phyloP scores from a whole-genome alignment of 2,113 vertebrate genomes.

The Turnix velox region DNA sequence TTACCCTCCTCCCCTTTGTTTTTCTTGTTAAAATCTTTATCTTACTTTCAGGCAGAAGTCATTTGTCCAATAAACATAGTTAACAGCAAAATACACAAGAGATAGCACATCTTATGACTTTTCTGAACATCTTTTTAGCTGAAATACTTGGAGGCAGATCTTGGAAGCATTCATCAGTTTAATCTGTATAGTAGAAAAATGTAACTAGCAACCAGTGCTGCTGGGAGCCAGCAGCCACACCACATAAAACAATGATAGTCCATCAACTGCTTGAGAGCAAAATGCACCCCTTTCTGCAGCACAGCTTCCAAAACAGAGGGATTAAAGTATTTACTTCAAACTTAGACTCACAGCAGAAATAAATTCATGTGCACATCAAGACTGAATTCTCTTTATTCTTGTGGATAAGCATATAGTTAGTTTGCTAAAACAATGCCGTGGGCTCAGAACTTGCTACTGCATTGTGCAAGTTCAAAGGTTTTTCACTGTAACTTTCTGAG shows the following conservation, averaged over 20 bases:
- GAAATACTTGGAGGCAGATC: background rate
- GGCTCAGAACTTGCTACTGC: background rate
- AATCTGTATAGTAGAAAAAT: background rate
- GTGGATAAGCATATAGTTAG: background rate
- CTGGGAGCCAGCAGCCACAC: background rate
- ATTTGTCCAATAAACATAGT: background rate
- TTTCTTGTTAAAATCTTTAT: background rate
- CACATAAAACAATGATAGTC: background rate
- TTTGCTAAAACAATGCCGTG: background rate
- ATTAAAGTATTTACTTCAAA: slow-evolving; percentile 7
- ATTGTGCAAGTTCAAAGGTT: background rate
- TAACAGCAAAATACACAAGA: background rate
- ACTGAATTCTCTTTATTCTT: background rate
- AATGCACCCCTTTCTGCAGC: background rate
- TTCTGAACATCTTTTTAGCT: background rate
- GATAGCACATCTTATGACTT: background rate
- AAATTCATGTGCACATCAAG: background rate
- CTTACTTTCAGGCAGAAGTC: background rate
- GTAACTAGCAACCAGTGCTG: background rate
- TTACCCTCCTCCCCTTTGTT: background rate
- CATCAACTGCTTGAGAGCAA: background rate
- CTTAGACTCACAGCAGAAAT: background rate
- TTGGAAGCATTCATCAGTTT: background rate
- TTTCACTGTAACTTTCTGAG: background rate
- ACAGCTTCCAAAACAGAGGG: background rate